Evolutionary conservation across 2,888 invertebrate genomes (phyloP).

Genomic region (Aelia acuminata): DNA sequence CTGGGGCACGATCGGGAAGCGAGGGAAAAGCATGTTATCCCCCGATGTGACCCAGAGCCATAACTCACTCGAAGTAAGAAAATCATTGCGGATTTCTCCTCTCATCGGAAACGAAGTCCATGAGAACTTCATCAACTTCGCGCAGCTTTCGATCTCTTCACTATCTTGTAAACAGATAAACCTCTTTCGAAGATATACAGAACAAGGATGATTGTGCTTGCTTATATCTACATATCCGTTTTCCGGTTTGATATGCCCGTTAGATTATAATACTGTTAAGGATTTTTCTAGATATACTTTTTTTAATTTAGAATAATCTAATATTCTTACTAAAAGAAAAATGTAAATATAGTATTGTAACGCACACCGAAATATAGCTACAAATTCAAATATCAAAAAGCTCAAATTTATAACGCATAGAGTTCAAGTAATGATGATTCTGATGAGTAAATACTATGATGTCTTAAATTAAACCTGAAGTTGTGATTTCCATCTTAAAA

Average conservation of each 20-base stretch:
- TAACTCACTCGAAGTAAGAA: constrained; percentile 9
- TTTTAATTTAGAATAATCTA: too few relatives aligned
- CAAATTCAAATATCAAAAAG: too few relatives aligned
- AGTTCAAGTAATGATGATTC: too few relatives aligned
- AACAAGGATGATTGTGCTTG: neutral
- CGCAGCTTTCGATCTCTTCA: neutral
- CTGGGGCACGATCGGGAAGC: neutral
- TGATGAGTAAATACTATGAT: too few relatives aligned
- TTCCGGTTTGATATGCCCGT: neutral
- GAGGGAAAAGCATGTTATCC: neutral
- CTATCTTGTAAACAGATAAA: neutral
- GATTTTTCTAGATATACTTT: neutral
- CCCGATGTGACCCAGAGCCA: neutral
- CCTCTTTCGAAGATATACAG: neutral
- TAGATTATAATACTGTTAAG: constrained; percentile 16
- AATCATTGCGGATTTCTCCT: constrained; percentile 16
- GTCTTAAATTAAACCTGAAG: too few relatives aligned
- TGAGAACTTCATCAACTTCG: constrained; percentile 8
- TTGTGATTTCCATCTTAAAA: too few relatives aligned
- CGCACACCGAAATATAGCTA: too few relatives aligned
- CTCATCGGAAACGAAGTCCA: constrained; percentile 3
- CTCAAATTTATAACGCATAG: too few relatives aligned
- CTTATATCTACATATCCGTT: constrained; percentile 2
- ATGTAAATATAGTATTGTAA: neutral
- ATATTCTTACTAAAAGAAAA: neutral